These are phyloP conservation scores for Coenonympha arcania DNA, from an alignment of 2,888 invertebrate species.

Conservation along the genomic window DNA sequence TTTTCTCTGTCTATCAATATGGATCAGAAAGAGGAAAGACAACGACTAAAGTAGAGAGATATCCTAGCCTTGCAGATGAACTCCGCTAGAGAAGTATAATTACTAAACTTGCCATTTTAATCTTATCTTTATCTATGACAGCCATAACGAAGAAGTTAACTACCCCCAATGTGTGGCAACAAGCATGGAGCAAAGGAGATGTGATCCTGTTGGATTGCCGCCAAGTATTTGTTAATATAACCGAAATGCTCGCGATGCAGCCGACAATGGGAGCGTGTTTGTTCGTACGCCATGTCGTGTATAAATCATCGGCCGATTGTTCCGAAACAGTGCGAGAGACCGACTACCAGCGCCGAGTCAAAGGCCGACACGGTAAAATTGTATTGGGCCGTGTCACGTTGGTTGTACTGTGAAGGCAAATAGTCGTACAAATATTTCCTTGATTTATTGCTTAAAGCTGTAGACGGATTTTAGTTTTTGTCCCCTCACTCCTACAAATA, in stretches of 20 bases:
- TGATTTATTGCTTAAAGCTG: too few species aligned
- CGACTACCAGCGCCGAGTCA: not conserved
- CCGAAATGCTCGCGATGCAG: slow-evolving; percentile 23
- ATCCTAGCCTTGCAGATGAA: too few species aligned
- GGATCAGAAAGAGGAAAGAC: too few species aligned
- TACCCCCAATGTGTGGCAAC: not conserved
- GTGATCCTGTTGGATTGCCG: slow-evolving; percentile 29
- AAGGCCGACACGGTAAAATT: not conserved
- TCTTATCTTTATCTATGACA: not conserved
- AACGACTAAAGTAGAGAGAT: too few species aligned
- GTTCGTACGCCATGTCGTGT: slow-evolving; percentile 5
- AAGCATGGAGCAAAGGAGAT: not conserved
- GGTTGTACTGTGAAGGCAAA: not conserved
- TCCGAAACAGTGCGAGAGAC: too few species aligned
- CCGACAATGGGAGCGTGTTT: slow-evolving; percentile 12
- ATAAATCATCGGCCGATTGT: slow-evolving; percentile 12
- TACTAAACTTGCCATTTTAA: not conserved
- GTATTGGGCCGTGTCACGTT: not conserved
- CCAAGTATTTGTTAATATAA: slow-evolving; percentile 38
- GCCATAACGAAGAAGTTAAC: not conserved
- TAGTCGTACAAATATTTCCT: too few species aligned
- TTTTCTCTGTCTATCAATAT: too few species aligned
- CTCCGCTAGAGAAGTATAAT: too few species aligned
- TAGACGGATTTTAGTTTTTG: too few species aligned
- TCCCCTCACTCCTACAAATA: too few species aligned